phyloP scores from a whole-genome alignment of 2,113 vertebrate species.

The Riparia riparia region DNA sequence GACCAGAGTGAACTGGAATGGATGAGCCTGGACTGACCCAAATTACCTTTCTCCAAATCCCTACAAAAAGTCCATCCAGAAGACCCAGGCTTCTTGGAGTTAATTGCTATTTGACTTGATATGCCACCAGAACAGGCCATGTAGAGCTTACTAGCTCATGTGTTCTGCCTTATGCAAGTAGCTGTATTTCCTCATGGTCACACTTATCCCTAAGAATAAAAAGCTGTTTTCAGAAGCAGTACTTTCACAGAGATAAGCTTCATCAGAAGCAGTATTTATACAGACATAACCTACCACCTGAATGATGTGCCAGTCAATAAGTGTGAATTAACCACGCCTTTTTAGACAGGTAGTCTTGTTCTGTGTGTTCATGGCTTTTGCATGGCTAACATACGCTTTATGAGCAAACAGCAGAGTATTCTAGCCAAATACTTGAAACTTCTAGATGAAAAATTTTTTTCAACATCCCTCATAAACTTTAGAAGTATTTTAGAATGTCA shows the following conservation, averaged over 20 bases:
- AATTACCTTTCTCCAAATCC: neutral
- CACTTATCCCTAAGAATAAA: neutral
- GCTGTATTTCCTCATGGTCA: neutral
- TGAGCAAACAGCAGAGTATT: neutral
- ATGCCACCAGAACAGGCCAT: neutral
- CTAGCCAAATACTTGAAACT: neutral
- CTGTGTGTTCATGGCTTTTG: conserved; percentile 14
- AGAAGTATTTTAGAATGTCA: neutral
- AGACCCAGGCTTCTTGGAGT: neutral
- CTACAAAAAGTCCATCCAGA: neutral
- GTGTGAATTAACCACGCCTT: neutral
- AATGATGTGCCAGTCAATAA: neutral
- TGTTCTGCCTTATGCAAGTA: neutral
- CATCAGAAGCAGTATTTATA: neutral
- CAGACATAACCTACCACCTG: neutral
- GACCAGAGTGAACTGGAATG: neutral
- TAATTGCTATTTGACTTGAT: neutral
- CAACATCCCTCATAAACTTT: neutral
- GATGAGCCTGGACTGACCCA: neutral
- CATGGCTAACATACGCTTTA: conserved; percentile 8
- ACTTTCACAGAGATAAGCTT: neutral
- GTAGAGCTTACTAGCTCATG: neutral
- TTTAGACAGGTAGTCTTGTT: neutral
- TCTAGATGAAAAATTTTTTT: neutral
- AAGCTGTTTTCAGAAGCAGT: neutral